Percentiles rank a stretch among this genome's conserved stretches.
Conservation (phyloP, 2,888 invertebrate genomes). For the Eurytoma californica region DNA sequence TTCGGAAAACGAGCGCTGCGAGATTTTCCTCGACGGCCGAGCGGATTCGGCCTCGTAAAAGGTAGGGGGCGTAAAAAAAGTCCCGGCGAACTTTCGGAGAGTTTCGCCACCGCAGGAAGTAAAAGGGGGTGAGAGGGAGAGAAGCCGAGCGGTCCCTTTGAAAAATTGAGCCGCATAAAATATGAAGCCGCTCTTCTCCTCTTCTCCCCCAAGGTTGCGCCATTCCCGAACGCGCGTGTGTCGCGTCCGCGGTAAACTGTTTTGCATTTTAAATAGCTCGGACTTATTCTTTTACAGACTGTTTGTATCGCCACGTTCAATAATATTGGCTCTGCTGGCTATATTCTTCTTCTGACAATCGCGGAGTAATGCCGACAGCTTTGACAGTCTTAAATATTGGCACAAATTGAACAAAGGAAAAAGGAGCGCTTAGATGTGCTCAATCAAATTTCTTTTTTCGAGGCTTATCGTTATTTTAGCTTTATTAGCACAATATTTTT, state of each 20-base stretch:
- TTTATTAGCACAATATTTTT: too few species aligned
- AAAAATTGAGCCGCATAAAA: constrained; percentile 62
- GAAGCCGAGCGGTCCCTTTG: constrained; percentile 50
- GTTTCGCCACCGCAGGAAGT: constrained; percentile 23
- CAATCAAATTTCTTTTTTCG: too few species aligned
- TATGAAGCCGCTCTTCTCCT: constrained; percentile 57
- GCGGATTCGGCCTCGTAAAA: constrained; percentile 20
- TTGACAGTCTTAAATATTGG: too few species aligned
- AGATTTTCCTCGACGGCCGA: neutral
- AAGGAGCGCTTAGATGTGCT: constrained; percentile 38
- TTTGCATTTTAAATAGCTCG: constrained; percentile 67
- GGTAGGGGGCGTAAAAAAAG: constrained; percentile 38
- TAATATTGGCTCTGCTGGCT: constrained; percentile 9
- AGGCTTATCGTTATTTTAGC: too few species aligned
- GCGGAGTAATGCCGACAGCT: too few species aligned
- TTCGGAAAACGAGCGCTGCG: constrained; percentile 36
- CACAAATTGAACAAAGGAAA: constrained; percentile 12
- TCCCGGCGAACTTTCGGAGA: constrained; percentile 7
- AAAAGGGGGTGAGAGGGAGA: constrained; percentile 16
- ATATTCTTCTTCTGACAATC: neutral
- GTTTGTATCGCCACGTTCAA: constrained; percentile 48
- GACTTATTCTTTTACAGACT: neutral
- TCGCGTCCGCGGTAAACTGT: constrained; percentile 63
- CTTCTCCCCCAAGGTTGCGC: neutral
- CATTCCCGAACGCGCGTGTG: neutral